phyloP scores from a whole-genome alignment of 2,888 invertebrate genomes.

The Cabera pusaria region DNA sequence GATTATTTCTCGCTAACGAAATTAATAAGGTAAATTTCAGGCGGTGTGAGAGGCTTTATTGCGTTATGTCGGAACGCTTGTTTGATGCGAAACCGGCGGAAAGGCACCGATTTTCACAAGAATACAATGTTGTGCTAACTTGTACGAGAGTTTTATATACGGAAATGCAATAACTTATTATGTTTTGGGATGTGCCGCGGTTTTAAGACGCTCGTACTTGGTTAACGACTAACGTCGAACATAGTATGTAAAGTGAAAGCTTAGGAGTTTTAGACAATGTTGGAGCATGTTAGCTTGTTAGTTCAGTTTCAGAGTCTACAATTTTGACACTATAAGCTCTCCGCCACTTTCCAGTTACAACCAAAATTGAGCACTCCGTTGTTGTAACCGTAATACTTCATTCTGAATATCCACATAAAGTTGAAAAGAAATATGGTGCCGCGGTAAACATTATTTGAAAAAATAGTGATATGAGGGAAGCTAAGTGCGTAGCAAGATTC shows the following conservation, averaged over 20 bases:
- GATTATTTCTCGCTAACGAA: constrained; percentile 71
- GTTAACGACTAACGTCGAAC: constrained; percentile 23
- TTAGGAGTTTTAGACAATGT: constrained; percentile 13
- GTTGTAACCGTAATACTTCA: background rate
- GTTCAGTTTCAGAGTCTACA: background rate
- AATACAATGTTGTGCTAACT: constrained; percentile 24
- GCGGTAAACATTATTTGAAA: constrained; percentile 25
- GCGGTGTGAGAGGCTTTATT: constrained; percentile 55
- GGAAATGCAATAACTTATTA: constrained; percentile 32
- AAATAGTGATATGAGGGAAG: constrained; percentile 34
- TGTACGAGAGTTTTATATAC: constrained; percentile 25
- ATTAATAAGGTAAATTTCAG: constrained; percentile 72
- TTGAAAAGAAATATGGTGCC: constrained; percentile 2
- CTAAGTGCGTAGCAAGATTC: constrained; percentile 51
- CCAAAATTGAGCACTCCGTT: too few species aligned
- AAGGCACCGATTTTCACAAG: constrained; percentile 21
- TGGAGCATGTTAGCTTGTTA: constrained; percentile 3
- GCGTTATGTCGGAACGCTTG: constrained; percentile 55
- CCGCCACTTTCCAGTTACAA: background rate
- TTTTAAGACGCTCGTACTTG: constrained; percentile 27
- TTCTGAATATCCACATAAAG: constrained; percentile 2
- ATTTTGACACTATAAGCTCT: constrained; percentile 1
- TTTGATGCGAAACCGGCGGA: constrained; percentile 51
- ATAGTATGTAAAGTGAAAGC: constrained; percentile 24
- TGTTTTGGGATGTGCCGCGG: constrained; percentile 29